Conservation (phyloP, 2,888 invertebrate species). For the Ceramica pisi region DNA sequence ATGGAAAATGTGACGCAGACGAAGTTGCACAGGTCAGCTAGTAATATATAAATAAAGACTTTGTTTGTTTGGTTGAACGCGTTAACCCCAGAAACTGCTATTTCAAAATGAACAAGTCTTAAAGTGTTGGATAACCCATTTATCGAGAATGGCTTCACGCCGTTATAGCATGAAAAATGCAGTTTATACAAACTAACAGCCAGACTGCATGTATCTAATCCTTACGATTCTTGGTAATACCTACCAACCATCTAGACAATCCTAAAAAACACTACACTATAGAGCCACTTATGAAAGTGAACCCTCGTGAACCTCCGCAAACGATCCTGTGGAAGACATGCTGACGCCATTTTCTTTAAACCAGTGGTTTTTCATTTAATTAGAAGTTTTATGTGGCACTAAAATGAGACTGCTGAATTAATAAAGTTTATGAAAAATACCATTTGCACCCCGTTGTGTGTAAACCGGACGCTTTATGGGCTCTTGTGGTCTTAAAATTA, state of each 20-base stretch:
- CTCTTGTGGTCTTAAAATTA: neutral
- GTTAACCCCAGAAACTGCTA: no score
- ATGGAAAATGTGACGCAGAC: no score
- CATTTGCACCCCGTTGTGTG: conserved; percentile 38
- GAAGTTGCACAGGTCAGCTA: no score
- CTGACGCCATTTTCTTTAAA: conserved; percentile 20
- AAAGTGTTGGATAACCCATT: no score
- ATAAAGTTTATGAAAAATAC: conserved; percentile 58
- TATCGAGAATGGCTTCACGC: no score
- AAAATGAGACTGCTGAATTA: conserved; percentile 30
- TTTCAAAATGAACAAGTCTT: no score
- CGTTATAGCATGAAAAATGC: no score
- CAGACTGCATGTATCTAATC: no score
- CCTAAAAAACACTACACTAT: neutral
- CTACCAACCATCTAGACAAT: neutral
- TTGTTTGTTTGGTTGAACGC: no score
- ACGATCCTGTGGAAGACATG: conserved; percentile 14
- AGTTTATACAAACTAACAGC: no score
- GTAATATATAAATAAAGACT: no score
- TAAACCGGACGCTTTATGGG: conserved; percentile 8
- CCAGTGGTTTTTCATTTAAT: conserved; percentile 47
- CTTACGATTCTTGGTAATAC: no score
- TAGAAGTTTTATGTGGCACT: conserved; percentile 53
- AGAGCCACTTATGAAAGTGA: conserved; percentile 15
- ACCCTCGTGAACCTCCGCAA: conserved; percentile 29